Conservation (phyloP, 1,140 invertebrate genomes). For the Saxidomus purpurata region DNA sequence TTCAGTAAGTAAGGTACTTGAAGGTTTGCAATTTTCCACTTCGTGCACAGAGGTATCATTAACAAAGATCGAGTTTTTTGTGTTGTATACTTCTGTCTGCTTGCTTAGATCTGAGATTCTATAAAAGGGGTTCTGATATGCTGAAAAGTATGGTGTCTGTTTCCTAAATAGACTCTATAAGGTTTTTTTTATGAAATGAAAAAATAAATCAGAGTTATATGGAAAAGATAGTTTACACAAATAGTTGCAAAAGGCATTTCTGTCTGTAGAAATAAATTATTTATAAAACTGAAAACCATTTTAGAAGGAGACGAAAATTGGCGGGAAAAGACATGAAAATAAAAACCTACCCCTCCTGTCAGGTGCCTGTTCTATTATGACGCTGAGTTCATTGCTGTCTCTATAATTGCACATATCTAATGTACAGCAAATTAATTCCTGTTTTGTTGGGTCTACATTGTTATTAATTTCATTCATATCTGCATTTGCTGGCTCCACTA, state of each 20-base stretch:
- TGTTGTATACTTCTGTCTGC: not conserved
- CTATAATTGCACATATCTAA: constrained; percentile 61
- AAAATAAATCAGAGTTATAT: no score
- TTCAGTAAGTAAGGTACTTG: constrained; percentile 30
- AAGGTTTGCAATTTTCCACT: constrained; percentile 33
- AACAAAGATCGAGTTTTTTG: not conserved
- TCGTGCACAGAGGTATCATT: not conserved
- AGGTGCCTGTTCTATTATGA: constrained; percentile 29
- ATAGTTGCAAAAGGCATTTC: no score
- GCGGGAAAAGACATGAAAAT: not conserved
- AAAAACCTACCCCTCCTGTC: constrained; percentile 13
- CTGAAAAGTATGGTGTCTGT: not conserved
- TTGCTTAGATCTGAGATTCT: not conserved
- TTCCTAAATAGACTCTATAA: no score
- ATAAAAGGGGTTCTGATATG: not conserved
- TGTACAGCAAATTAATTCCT: constrained; percentile 49
- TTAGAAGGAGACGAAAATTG: no score
- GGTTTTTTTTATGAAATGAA: no score
- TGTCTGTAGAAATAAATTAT: no score
- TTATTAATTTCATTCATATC: not conserved
- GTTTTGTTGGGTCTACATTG: constrained; percentile 8
- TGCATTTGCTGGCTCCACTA: constrained; percentile 1
- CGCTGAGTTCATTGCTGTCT: constrained; percentile 44
- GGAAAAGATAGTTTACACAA: no score
- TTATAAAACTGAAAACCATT: no score